Evolutionary conservation across 1,140 invertebrate genomes (phyloP).

Genomic region (Ericerus pela): DNA sequence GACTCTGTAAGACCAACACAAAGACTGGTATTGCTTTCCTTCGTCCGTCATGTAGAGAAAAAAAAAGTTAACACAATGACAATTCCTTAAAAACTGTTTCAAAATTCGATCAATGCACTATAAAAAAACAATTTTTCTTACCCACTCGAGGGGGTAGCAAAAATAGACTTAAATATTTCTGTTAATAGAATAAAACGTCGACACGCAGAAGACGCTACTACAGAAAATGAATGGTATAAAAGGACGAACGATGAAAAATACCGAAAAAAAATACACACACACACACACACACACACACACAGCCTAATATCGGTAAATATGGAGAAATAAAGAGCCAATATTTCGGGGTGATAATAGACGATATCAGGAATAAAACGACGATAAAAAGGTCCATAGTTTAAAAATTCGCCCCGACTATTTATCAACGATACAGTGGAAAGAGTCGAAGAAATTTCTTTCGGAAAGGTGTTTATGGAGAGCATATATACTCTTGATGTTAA

Average conservation of each 20-base stretch:
- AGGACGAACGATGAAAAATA: neutral
- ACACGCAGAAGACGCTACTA: neutral
- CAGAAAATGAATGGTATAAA: neutral
- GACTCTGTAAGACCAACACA: too few species aligned
- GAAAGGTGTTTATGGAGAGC: conserved; percentile 7
- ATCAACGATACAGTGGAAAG: neutral
- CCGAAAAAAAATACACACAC: neutral
- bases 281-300: neutral
- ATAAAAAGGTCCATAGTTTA: conserved; percentile 5
- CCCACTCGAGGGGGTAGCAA: neutral
- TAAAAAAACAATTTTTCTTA: too few species aligned
- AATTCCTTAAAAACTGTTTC: too few species aligned
- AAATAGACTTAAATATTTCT: conserved; percentile 3
- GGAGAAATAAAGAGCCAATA: conserved; percentile 8
- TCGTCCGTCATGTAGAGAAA: too few species aligned
- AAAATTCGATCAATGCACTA: too few species aligned
- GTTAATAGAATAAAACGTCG: conserved; percentile 3
- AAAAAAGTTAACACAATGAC: too few species aligned
- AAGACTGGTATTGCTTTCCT: too few species aligned
- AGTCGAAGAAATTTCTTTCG: conserved; percentile 2
- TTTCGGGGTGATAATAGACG: too few species aligned
- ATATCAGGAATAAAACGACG: conserved; percentile 5
- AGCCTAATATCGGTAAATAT: conserved; percentile 8
- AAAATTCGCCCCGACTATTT: conserved; percentile 6
- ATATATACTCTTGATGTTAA: conserved; percentile 6